These are phyloP conservation scores for Hipparchia semele DNA, from an alignment of 2,888 invertebrate species.

Conservation along the genomic window DNA sequence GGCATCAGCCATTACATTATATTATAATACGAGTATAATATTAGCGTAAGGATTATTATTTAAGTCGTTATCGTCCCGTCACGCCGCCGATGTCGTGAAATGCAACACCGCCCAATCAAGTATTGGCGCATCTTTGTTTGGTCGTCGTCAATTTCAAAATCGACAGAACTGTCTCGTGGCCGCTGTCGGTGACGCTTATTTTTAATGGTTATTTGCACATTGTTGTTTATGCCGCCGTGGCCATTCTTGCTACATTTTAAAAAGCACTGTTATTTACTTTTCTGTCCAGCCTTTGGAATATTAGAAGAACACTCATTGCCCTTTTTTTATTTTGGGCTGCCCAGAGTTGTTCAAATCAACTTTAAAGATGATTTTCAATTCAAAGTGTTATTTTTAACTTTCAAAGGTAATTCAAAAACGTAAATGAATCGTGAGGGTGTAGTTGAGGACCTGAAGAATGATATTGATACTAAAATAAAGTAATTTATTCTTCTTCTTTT, in stretches of 20 bases:
- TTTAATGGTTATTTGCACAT: slow-evolving; percentile 24
- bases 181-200: slow-evolving; percentile 25
- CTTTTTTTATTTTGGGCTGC: no score
- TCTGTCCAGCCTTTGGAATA: neutral
- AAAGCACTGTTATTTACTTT: slow-evolving; percentile 8
- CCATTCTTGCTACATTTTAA: neutral
- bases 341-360: no score
- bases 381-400: no score
- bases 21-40: no score
- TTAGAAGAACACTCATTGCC: neutral
- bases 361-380: no score
- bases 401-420: no score
- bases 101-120: slow-evolving; percentile 23
- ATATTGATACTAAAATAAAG: no score
- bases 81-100: neutral
- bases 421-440: no score
- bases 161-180: slow-evolving; percentile 27
- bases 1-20: no score
- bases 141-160: slow-evolving; percentile 25
- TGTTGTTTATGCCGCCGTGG: neutral
- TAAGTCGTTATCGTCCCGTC: slow-evolving; percentile 1
- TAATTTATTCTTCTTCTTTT: no score
- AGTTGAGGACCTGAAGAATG: no score
- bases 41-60: neutral
- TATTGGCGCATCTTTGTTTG: slow-evolving; percentile 29